Percentiles rank a stretch among this genome's conserved stretches.
These are phyloP conservation scores for Diacarnus erythraeanus DNA, from an alignment of 37 sponge, comb jelly and placozoan genomes.

Conservation along the genomic window DNA sequence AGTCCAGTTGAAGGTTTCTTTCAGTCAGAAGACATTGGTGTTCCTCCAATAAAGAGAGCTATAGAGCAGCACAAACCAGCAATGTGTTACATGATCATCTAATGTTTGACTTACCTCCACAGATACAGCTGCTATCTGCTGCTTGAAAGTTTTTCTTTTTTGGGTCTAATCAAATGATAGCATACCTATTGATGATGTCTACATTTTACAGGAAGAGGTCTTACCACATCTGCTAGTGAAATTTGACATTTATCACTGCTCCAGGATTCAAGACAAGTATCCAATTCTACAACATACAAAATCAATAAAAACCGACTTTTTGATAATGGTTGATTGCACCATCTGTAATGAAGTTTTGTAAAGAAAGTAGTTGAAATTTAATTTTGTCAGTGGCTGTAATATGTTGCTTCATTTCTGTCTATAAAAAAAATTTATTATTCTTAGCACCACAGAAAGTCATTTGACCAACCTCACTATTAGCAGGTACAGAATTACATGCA, in stretches of 20 bases:
- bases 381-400: conserved; percentile 10
- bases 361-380: conserved; percentile 38
- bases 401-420: conserved; percentile 31
- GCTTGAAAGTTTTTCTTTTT: conserved; percentile 26
- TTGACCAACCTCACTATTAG: conserved; percentile 5
- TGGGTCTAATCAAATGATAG: not conserved
- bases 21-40: conserved; percentile 22
- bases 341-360: conserved; percentile 60
- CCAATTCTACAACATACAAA: not conserved
- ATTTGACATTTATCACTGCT: not conserved
- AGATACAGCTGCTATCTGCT: conserved; percentile 45
- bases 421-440: not conserved
- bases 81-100: not conserved
- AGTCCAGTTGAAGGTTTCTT: conserved; percentile 4
- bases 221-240: conserved; percentile 2
- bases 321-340: no score
- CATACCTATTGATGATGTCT: not conserved
- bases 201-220: no score
- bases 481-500: conserved; percentile 1
- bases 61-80: not conserved
- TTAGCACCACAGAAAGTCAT: not conserved
- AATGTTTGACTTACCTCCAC: conserved; percentile 38
- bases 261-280: not conserved
- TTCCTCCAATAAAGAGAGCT: conserved; percentile 51
- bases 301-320: not conserved